phyloP scores from a whole-genome alignment of 2,797 vertebrate genomes.

The Typhlichthys subterraneus region DNA sequence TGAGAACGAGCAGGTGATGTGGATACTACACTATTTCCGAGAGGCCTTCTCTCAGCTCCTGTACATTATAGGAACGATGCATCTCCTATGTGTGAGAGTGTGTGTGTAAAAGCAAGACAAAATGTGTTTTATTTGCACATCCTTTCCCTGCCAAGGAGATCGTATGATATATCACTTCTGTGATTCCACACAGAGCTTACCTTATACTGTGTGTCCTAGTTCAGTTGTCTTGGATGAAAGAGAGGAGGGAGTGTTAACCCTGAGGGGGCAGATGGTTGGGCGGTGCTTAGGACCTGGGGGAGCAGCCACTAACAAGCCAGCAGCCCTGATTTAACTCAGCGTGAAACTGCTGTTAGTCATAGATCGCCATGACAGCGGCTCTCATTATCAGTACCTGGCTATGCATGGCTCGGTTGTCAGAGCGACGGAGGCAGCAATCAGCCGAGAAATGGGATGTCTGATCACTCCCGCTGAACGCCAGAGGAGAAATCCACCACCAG shows the following conservation, averaged over 20 bases:
- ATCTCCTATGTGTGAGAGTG: conserved; percentile 9
- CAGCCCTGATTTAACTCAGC: conserved; percentile 63
- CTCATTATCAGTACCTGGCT: conserved; percentile 78
- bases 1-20: conserved; percentile 29
- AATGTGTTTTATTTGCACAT: too few relatives aligned
- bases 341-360: conserved; percentile 63
- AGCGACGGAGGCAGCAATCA: conserved; percentile 66
- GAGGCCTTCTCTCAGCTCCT: conserved; percentile 6
- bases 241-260: conserved; percentile 40
- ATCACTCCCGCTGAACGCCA: conserved; percentile 59
- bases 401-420: conserved; percentile 74
- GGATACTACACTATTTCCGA: background rate
- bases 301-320: conserved; percentile 69
- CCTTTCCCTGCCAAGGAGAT: conserved; percentile 27
- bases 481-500: conserved; percentile 36
- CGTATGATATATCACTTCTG: conserved; percentile 19
- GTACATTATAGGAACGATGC: conserved; percentile 14
- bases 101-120: conserved; percentile 16
- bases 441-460: conserved; percentile 64
- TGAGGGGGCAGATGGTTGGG: conserved; percentile 40
- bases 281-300: conserved; percentile 58
- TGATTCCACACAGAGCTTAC: background rate
- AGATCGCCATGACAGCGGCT: conserved; percentile 61
- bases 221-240: background rate
- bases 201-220: conserved; percentile 39